Base-by-base conservation (phyloP, 2,888 invertebrate genomes). In the Plusia festucae region DNA sequence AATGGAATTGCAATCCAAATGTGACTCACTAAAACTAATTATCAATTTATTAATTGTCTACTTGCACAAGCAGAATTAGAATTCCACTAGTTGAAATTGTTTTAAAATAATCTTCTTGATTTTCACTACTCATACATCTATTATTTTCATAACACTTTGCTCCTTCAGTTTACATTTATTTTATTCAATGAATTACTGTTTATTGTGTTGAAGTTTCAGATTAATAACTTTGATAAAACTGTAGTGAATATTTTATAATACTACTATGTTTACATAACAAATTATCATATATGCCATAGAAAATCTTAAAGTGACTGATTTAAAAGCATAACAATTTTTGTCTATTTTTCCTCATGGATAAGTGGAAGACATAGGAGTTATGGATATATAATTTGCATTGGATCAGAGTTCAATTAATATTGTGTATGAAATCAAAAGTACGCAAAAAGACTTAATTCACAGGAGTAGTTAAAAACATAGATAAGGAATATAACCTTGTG, bases 1-100 rank as follows among this genome's bases (percentile, higher is more conserved):
- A 30, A 61, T 34, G 58, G 34, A n/a, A 58, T 59, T 65, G 34
- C 68, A 68, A 49, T 62, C 27, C 53, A 55, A 51, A 53, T 32
- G 18, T 46, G 20, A 2, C 22, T 40, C 53, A 61, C 61, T 62
- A 59, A 18, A 65, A 30, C 30, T 30, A 30, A 30, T 30, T 30
- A 9, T 9, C 9, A 9, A 9, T 30, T 40, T 40, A n/a, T 40
- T 40, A 40, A 40, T n/a, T 40, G n/a, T 6, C 40, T 46, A 52
- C 20, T 30, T 30, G 30, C 44, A 34, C 13, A 56, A 51, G 30
- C 44, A 34, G 9, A 56, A 51, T 30, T 49, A 13, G 24, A 57
- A 46, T 67, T 20, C 9, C 9, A 46, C 11, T 24, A 32, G 24
- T 20, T 22, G 1, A 24, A 15, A 46, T 40, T 40, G 7, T 40